Base-by-base conservation (phyloP, 2,888 invertebrate species). In the Drosophila kambysellisi region DNA sequence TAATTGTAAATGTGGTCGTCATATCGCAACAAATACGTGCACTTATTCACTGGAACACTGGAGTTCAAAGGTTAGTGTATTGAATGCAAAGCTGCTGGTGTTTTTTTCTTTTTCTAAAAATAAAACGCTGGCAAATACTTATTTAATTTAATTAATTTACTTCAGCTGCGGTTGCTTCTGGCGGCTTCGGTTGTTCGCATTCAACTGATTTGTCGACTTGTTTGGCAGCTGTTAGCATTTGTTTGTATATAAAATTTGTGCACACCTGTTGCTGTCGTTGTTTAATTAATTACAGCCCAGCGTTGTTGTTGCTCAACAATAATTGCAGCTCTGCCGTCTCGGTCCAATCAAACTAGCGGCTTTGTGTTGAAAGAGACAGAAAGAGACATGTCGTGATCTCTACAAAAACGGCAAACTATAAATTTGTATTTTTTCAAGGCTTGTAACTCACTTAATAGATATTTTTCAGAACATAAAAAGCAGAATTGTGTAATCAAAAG, bases 1-100 rank as follows among this genome's bases (percentile, higher is more conserved):
- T 92, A 50, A 92, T 91, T 6, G 74, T 81, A 62, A 92, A 91
- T 30, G 79, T 82, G 0, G 88, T 86, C 15, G 88, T 79, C 90
- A 91, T 92, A 0, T 39, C 29, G 64, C 5, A 32, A 25, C 20
- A 54, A 50, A 1, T 20, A 33, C 43, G 39, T 68, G 52, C 43
- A 64, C 41, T 32, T 32, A 20, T 53, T 46, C 35, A 15, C 35
- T 37, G 59, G 35, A 57, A 51, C 20, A 30, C 37, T 50, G 48
- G 9, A 12, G 30, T 20, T 20, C n/a, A 30, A 39, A 12, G n/a
- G 12, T n/a, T 25, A 25, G 25, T 25, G 25, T 25, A 3, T 25
- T 25, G 1, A 2, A 25, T 25, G 20, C 43, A 17, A 41, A 17
- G 30, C 63, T 51, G 11, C n/a, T 9, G 11, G 4, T 11, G 17